Evolutionary conservation across 2,113 vertebrate species (phyloP).

Genomic region (Cyprinus carpio): DNA sequence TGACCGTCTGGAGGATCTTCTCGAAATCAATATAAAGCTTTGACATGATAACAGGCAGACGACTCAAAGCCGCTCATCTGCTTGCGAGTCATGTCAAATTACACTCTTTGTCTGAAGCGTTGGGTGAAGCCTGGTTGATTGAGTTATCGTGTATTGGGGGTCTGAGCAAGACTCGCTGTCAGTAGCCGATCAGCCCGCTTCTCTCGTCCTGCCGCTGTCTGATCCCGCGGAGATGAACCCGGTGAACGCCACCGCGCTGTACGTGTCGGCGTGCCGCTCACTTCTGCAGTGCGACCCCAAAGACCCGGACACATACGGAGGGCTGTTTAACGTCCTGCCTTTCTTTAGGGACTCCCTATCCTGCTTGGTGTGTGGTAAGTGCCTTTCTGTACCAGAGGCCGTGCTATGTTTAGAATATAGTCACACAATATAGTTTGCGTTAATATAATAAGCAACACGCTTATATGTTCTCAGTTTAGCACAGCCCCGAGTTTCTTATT

Average conservation of each 20-base stretch:
- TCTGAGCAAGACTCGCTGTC: background rate
- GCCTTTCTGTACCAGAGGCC: background rate
- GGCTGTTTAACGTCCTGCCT: conserved; percentile 90
- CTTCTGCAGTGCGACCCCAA: conserved; percentile 94
- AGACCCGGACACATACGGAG: conserved; percentile 85
- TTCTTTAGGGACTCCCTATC: conserved; percentile 93
- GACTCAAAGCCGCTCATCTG: conserved; percentile 12
- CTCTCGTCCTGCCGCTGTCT: conserved; percentile 58
- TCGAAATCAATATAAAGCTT: background rate
- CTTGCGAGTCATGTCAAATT: conserved; percentile 31
- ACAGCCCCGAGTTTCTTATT: background rate
- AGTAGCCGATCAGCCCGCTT: background rate
- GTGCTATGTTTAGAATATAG: background rate
- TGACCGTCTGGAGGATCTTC: background rate
- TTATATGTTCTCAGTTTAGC: background rate
- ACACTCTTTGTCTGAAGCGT: conserved; percentile 28
- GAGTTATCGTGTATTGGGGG: background rate
- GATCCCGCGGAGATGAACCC: conserved; percentile 91
- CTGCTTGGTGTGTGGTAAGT: conserved; percentile 93
- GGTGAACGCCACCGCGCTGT: conserved; percentile 91
- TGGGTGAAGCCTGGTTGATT: conserved; percentile 41
- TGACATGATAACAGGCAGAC: conserved; percentile 24
- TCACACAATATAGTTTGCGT: background rate
- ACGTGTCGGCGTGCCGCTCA: conserved; percentile 94
- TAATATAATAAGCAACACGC: no score